Evolutionary conservation across 2,797 vertebrate species (phyloP), one percentile per base, ranked within the genome.

Genomic region (Iguana delicatissima): DNA sequence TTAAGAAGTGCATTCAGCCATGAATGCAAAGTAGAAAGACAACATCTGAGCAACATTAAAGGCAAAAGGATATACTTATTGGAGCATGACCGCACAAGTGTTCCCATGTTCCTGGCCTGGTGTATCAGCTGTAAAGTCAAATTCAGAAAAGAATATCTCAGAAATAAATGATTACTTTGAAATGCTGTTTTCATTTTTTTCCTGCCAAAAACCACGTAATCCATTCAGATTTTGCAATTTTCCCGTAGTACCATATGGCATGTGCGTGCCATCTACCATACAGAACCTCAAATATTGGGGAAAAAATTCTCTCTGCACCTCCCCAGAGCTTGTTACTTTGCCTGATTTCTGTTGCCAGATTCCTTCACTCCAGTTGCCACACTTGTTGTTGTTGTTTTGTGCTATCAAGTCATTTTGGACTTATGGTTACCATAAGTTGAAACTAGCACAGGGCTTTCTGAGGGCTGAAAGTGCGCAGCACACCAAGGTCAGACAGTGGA

Each of bases 1-100:
- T 84, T 5, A 84, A 64, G 35, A 73, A 55, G 24, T 32, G 83
- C 24, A 86, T 52, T 29, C 59, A 42, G 20, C 13, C n/a, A 55
- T 42, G 77, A 80, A 85, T n/a, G n/a, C n/a, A 0, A 8, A 57
- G 42, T n/a, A 62, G 57, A 1, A 42, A 85, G 26, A 12, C 24
- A 24, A 79, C 10, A 88, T 86, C 84, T 76, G 85, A 91, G 89
- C 6, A 84, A 59, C 81, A 2, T 76, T 46, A 76, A 52, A 6
- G 14, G 22, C 38, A 88, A 89, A 90, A 46, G 59, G 69, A 1
- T 18, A 52, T 89, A 38, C 85, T 85, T 42, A 38, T 89, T 38
- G 64, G 83, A 0, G 1, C 6, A 29, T 52, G 55, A 29, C 74
- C 5, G 8, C 38, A 87, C 13, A 57, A n/a, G 13, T 80, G 13